Base-by-base conservation (phyloP, 2,888 invertebrate genomes). In the Stramonita haemastoma region DNA sequence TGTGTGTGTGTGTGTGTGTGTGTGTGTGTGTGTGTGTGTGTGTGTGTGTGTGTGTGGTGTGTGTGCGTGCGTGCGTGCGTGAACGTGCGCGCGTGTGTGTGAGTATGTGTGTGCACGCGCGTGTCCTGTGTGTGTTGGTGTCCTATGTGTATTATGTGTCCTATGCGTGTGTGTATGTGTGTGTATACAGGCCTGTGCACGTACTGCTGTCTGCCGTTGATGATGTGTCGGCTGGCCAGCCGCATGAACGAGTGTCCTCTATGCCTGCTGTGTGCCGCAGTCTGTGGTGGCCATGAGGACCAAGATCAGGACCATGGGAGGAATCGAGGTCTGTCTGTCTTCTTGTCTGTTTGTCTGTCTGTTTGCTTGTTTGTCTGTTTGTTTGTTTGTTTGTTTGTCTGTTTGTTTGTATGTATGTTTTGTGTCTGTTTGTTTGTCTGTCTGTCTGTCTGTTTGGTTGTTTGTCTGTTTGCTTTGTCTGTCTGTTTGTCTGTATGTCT, bases 231-330 rank as follows among this genome's bases (percentile, higher is more conserved):
- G 15, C 22, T 91, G 46, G 87, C 90, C 32, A 57, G 60, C 11
- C 79, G 90, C 13, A 70, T 90, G 29, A 87, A 90, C 60, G 91
- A 91, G 85, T 90, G 89, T 57, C 46, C 88, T 0, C 57, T 73
- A 5, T 85, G 88, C 90, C 0, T 91, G 87, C 88, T 88, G 89
- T 32, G 90, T 90, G 26, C 89, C 89, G 0, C 85, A 89, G 0
- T 87, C 89, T 22, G 32, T 91, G 0, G 36, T 90, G 13, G 90
- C 91, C 83, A 90, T 91, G 90, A 79, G 91, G 46, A 81, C 90
- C 66, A 90, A 89, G 88, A 81, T 91, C 56, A 84, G 91, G 29
- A 91, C 90, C 70, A 89, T 91, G 90, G 90, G 90, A 17, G 91
- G 91, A 70, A 91, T 91, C 17, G 84, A 89, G 91, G 91, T 91